Evolutionary conservation across 2,113 vertebrate genomes (phyloP).

Genomic region (Illadopsis cleaveri): DNA sequence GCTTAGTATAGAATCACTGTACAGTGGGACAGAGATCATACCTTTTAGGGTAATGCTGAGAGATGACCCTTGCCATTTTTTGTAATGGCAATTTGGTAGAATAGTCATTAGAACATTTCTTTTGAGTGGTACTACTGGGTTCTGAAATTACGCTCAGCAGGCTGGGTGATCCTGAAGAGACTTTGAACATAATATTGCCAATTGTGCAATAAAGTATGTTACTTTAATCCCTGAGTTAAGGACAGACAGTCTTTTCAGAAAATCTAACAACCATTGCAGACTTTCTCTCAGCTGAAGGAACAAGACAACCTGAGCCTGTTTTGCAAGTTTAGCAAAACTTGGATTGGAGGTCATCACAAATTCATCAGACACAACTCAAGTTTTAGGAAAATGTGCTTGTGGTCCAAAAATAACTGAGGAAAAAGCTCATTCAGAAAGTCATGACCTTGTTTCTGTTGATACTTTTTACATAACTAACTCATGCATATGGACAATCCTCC

Average conservation of each 20-base stretch:
- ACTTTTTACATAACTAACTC: background rate
- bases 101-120: background rate
- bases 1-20: background rate
- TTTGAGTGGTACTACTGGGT: background rate
- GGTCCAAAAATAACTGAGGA: background rate
- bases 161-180: background rate
- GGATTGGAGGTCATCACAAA: background rate
- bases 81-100: background rate
- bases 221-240: background rate
- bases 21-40: background rate
- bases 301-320: background rate
- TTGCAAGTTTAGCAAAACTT: background rate
- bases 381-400: background rate
- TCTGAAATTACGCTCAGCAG: slow-evolving; percentile 21
- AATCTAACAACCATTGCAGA: background rate
- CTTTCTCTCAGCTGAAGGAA: background rate
- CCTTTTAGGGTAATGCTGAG: background rate
- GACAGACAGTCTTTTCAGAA: background rate
- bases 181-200: background rate
- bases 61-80: background rate
- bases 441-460: background rate
- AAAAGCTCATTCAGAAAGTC: background rate
- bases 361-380: background rate
- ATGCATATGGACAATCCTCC: background rate
- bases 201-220: background rate